Base-by-base conservation (phyloP, 2,888 invertebrate genomes). In the Diplazon laetatorius region DNA sequence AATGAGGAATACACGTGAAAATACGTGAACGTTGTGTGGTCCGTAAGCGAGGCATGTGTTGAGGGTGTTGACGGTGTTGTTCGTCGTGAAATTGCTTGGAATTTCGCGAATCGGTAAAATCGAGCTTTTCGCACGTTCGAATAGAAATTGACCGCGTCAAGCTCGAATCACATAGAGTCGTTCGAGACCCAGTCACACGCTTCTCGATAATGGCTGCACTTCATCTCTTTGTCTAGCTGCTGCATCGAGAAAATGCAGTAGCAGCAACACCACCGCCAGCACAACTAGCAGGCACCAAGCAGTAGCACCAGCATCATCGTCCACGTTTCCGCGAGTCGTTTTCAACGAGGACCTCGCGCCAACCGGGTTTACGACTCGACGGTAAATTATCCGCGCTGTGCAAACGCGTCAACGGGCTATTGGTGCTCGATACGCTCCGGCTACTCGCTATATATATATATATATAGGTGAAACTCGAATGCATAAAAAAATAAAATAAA, bases 301-400 rank as follows among this genome's bases (percentile, higher is more conserved):
- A 2, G 18, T 9, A 18, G 18, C 12, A 14, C n/a, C 48, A n/a
- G 52, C 52, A 30, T 6, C 30, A 30, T 20, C 55, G 35, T n/a
- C n/a, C n/a, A 69, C 44, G 37, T 62, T 75, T n/a, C n/a, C 18
- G 68, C 44, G 9, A 52, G 30, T 30, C 55, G 46, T 62, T 18
- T 25, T 39, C 52, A n/a, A 14, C n/a, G 52, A 1, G 52, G 6
- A 52, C 14, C 52, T 30, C 30, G 52, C 6, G 57, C 63, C 69
- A 63, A 70, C 62, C 63, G 39, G 14, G 9, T 77, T 77, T 77
- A 77, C 77, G 77, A 69, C 62, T 57, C 57, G 20, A 55, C 68
- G 57, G 62, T 77, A 68, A 77, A 68, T 77, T 72, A 77, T 77
- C 62, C 62, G 68, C 50, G 14, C 68, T 37, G 37, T 55, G 68